A percentile compares a stretch with the other conserved stretches of the same genome.
phyloP scores from a whole-genome alignment of 2,888 invertebrate genomes.

The Cataglyphis albicans region DNA sequence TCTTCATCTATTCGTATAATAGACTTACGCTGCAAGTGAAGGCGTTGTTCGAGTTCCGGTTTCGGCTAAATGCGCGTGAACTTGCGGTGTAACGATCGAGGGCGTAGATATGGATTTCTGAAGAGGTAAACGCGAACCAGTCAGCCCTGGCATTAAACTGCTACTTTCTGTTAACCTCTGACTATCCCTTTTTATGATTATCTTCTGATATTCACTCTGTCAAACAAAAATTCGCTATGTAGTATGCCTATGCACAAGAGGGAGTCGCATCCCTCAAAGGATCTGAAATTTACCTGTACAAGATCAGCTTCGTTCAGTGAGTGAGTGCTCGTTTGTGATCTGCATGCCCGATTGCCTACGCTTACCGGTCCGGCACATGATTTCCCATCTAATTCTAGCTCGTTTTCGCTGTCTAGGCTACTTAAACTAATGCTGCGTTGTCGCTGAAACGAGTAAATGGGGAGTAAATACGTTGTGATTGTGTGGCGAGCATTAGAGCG shows the following conservation, averaged over 20 bases:
- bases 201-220: slow-evolving; percentile 92
- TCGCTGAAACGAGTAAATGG: slow-evolving; percentile 75
- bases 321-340: slow-evolving; percentile 89
- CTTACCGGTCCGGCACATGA: slow-evolving; percentile 86
- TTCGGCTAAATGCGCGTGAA: slow-evolving; percentile 88
- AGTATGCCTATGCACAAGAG: slow-evolving; percentile 15
- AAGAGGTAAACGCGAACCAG: slow-evolving; percentile 91
- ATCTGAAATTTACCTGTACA: slow-evolving; percentile 87
- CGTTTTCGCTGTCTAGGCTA: slow-evolving; percentile 95
- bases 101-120: slow-evolving; percentile 97
- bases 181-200: slow-evolving; percentile 87
- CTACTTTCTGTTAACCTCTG: slow-evolving; percentile 86
- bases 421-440: slow-evolving; percentile 90
- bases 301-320: slow-evolving; percentile 95
- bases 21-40: slow-evolving; percentile 88
- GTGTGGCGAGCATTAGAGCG: slow-evolving; percentile 8
- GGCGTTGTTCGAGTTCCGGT: slow-evolving; percentile 86
- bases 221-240: slow-evolving; percentile 59
- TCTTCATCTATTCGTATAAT: slow-evolving; percentile 46
- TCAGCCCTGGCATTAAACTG: slow-evolving; percentile 86
- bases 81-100: slow-evolving; percentile 92
- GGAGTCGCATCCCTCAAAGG: not conserved
- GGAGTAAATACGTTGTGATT: slow-evolving; percentile 56
- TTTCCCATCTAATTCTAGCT: slow-evolving; percentile 87
- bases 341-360: slow-evolving; percentile 81